Evolutionary conservation across 92 coral and sea anemone genomes (phyloP).

Genomic region (Porites rus): DNA sequence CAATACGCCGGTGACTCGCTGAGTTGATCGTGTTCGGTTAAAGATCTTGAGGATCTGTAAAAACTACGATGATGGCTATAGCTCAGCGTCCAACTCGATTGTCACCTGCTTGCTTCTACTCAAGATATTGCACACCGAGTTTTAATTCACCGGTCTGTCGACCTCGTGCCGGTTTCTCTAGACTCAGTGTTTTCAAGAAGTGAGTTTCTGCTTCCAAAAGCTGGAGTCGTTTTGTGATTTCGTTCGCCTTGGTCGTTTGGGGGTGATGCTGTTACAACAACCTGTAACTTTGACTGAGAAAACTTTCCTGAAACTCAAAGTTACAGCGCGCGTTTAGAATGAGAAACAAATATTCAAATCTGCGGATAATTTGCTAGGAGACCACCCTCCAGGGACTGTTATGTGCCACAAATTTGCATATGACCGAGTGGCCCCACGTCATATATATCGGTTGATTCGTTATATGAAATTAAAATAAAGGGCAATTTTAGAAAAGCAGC

Average conservation of each 20-base stretch:
- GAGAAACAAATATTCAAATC: neutral
- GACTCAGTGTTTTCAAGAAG: neutral
- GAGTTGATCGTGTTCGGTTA: too few relatives aligned
- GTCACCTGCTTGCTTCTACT: neutral
- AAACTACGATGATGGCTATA: too few relatives aligned
- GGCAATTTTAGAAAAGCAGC: too few relatives aligned
- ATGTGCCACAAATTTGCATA: constrained; percentile 7
- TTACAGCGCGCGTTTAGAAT: constrained; percentile 4
- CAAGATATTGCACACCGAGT: neutral
- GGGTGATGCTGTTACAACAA: too few relatives aligned
- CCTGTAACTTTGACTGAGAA: neutral
- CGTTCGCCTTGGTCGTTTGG: neutral
- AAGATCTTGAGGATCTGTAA: too few relatives aligned
- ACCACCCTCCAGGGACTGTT: constrained; percentile 6
- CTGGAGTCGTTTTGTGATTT: neutral
- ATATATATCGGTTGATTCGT: too few relatives aligned
- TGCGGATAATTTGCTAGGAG: neutral
- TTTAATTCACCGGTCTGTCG: neutral
- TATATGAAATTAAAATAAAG: too few relatives aligned
- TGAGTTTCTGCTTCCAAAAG: neutral
- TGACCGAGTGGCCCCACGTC: neutral
- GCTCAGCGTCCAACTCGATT: too few relatives aligned
- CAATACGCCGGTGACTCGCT: too few relatives aligned
- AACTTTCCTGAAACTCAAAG: neutral
- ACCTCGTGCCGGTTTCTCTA: neutral